These are phyloP conservation scores for Condylostylus longicornis DNA, from an alignment of 1,140 invertebrate species.

Conservation along the genomic window DNA sequence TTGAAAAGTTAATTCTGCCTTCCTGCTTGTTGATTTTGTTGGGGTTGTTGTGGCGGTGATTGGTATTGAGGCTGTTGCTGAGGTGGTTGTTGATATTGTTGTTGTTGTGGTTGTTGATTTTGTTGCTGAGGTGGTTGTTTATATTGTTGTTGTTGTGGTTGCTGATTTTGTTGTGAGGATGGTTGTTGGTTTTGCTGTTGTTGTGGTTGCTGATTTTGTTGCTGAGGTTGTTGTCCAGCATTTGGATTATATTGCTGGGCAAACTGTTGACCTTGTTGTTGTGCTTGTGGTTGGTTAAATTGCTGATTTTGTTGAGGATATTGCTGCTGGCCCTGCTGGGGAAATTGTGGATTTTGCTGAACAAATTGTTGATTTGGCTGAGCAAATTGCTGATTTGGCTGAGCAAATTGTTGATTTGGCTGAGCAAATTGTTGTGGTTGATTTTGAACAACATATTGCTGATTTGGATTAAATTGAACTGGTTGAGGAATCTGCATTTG, in stretches of 20 bases:
- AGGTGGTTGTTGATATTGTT: constrained; percentile 6
- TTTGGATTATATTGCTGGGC: constrained; percentile 17
- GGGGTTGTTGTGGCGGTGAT: constrained; percentile 10
- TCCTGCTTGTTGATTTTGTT: constrained; percentile 9
- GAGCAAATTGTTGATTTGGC: constrained; percentile 17
- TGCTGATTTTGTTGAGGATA: constrained; percentile 28
- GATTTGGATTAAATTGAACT: constrained; percentile 14
- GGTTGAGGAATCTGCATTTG: constrained; percentile 13
- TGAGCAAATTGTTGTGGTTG: constrained; percentile 13
- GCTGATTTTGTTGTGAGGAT: constrained; percentile 22
- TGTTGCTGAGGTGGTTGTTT: constrained; percentile 2
- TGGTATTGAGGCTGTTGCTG: constrained; percentile 16
- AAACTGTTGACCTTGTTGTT: constrained; percentile 17
- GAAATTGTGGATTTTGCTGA: constrained; percentile 20
- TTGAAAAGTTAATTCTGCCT: constrained; percentile 13
- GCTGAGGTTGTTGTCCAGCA: constrained; percentile 12
- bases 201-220: constrained; percentile 21
- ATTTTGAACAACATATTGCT: constrained; percentile 8
- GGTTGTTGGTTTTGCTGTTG: constrained; percentile 16
- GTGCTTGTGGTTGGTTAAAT: constrained; percentile 16
- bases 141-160: constrained; percentile 11
- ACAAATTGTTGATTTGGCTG: constrained; percentile 6
- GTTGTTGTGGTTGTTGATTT: constrained; percentile 7
- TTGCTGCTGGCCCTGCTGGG: constrained; percentile 26
- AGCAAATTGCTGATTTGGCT: constrained; percentile 11